phyloP scores from a whole-genome alignment of 2,888 invertebrate species.

The Lamproptera curius region DNA sequence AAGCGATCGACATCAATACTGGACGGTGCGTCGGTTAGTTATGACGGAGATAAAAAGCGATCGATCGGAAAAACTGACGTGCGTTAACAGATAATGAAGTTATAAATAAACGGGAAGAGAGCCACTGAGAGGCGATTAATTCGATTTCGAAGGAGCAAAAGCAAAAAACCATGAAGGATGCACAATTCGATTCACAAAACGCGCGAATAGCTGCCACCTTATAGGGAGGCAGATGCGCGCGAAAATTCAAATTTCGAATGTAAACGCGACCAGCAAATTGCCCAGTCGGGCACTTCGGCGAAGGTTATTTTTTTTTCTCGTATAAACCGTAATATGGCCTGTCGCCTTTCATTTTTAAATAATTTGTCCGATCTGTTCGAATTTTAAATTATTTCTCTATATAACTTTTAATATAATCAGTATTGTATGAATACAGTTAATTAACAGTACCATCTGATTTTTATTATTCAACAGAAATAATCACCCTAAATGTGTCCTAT shows the following conservation, averaged over 20 bases:
- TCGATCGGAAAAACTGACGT: not conserved
- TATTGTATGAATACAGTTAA: too few relatives aligned
- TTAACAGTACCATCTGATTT: too few relatives aligned
- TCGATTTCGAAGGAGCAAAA: conserved; percentile 14
- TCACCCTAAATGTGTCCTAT: too few relatives aligned
- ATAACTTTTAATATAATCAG: too few relatives aligned
- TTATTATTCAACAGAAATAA: too few relatives aligned
- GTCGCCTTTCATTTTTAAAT: too few relatives aligned
- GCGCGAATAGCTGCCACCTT: conserved; percentile 13
- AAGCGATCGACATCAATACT: too few relatives aligned
- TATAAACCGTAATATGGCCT: too few relatives aligned
- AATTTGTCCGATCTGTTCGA: too few relatives aligned
- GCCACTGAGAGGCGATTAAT: conserved; percentile 7
- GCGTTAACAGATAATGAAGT: conserved; percentile 18
- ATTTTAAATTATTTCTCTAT: too few relatives aligned
- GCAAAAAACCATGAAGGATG: not conserved
- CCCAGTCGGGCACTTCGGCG: too few relatives aligned
- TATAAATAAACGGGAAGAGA: conserved; percentile 21
- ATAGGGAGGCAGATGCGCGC: conserved; percentile 15
- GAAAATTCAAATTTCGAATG: conserved; percentile 2
- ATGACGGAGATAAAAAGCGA: conserved; percentile 2
- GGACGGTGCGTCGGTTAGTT: too few relatives aligned
- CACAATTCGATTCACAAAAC: conserved; percentile 10
- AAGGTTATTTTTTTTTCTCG: conserved; percentile 10
- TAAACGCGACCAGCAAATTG: not conserved